Percentiles rank a stretch among this genome's conserved stretches.
Evolutionary conservation across 2,113 vertebrate species (phyloP).

Genomic region (Coturnix japonica): DNA sequence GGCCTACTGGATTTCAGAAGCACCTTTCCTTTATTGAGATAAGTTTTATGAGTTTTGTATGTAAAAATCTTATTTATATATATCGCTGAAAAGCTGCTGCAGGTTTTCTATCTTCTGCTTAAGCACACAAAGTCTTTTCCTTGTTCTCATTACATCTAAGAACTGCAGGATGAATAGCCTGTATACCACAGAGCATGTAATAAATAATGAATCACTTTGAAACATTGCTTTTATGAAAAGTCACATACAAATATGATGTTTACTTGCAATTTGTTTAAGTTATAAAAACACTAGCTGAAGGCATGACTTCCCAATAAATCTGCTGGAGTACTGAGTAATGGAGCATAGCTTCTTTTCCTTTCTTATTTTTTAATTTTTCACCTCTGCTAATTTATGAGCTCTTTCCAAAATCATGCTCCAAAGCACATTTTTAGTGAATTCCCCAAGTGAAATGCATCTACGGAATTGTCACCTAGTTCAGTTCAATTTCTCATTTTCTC

Average conservation of each 20-base stretch:
- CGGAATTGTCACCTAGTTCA: not conserved
- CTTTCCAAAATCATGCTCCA: slow-evolving; percentile 19
- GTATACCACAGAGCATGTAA: not conserved
- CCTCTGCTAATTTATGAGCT: slow-evolving; percentile 26
- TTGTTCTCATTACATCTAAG: slow-evolving; percentile 45
- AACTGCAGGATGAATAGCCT: slow-evolving; percentile 41
- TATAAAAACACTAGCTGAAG: slow-evolving; percentile 58
- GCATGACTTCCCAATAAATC: slow-evolving; percentile 64
- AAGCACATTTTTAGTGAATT: slow-evolving; percentile 26
- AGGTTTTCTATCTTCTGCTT: not conserved
- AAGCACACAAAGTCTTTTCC: slow-evolving; percentile 32
- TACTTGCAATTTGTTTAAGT: slow-evolving; percentile 67
- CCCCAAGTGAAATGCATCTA: not conserved
- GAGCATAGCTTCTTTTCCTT: slow-evolving; percentile 13
- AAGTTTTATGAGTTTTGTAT: not conserved
- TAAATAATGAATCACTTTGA: slow-evolving; percentile 64
- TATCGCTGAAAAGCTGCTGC: not conserved
- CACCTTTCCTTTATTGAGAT: not conserved
- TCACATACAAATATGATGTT: slow-evolving; percentile 59
- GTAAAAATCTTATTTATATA: not conserved
- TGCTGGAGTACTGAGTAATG: slow-evolving; percentile 42
- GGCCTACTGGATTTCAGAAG: not conserved
- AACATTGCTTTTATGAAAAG: slow-evolving; percentile 28
- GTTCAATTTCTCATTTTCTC: not conserved
- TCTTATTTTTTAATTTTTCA: slow-evolving; percentile 39